Percentiles rank a stretch among this genome's conserved stretches.
phyloP scores from a whole-genome alignment of 2,888 invertebrate genomes.

The Eristalis arbustorum region DNA sequence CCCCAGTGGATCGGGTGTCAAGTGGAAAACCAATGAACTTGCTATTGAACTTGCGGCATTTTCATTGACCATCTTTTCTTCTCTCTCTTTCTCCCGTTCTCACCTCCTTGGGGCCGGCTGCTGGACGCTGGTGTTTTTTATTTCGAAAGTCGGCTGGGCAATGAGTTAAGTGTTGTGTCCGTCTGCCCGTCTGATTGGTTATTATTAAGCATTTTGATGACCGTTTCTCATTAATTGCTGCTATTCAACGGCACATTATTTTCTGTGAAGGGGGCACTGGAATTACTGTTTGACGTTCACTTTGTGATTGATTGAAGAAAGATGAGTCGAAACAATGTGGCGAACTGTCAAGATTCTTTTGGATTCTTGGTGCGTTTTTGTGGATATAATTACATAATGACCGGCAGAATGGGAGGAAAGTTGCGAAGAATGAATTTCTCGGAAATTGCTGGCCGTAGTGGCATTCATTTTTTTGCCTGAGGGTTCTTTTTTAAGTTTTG shows the following conservation, averaged over 20 bases:
- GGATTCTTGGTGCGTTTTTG: neutral
- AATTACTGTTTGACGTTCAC: slow-evolving; percentile 36
- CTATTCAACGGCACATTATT: slow-evolving; percentile 48
- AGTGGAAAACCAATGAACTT: slow-evolving; percentile 68
- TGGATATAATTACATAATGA: neutral
- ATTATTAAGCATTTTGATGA: slow-evolving; percentile 55
- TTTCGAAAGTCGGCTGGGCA: slow-evolving; percentile 17
- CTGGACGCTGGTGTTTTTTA: neutral
- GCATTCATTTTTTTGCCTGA: neutral
- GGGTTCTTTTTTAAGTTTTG: neutral
- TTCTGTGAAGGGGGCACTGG: neutral
- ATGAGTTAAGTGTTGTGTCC: slow-evolving; percentile 39
- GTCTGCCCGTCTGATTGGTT: slow-evolving; percentile 19
- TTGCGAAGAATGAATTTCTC: neutral
- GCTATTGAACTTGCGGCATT: slow-evolving; percentile 66
- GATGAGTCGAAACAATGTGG: slow-evolving; percentile 34
- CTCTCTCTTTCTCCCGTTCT: neutral
- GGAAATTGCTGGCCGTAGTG: neutral
- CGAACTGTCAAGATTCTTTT: neutral
- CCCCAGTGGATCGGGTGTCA: slow-evolving; percentile 55
- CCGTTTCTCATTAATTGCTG: slow-evolving; percentile 50
- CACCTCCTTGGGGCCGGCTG: too few species aligned
- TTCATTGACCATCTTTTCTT: slow-evolving; percentile 58
- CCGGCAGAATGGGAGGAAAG: neutral
- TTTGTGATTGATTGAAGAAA: slow-evolving; percentile 32